Percentiles rank a stretch among this genome's conserved stretches.
phyloP scores from a whole-genome alignment of 2,797 vertebrate species.

The Fistularia commersonii region DNA sequence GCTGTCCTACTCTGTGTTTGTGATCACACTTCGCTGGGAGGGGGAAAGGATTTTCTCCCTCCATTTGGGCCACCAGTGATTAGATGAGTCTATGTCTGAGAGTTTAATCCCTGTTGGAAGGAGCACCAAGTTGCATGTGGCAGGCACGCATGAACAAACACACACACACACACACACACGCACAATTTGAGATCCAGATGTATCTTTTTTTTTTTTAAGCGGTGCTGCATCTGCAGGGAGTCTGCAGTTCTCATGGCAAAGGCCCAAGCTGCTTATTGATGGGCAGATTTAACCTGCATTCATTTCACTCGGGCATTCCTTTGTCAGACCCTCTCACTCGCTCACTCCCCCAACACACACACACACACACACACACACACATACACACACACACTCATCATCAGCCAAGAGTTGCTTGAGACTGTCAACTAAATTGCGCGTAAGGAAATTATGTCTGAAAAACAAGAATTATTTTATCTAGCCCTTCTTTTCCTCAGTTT shows the following conservation, averaged over 20 bases:
- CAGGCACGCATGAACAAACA: conserved; percentile 7
- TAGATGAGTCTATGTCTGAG: conserved; percentile 69
- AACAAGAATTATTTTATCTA: conserved; percentile 9
- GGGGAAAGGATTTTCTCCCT: conserved; percentile 58
- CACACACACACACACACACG: conserved; percentile 7
- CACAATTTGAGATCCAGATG: conserved; percentile 62
- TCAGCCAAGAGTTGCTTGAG: conserved; percentile 30
- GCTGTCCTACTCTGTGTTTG: conserved; percentile 28
- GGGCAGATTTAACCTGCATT: conserved; percentile 67
- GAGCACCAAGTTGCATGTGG: conserved; percentile 56
- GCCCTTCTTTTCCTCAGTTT: neutral
- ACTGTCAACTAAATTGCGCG: conserved; percentile 32
- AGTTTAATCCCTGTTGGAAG: conserved; percentile 69
- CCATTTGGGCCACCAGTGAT: conserved; percentile 67
- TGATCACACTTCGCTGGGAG: conserved; percentile 41
- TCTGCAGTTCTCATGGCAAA: conserved; percentile 51
- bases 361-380: conserved; percentile 15
- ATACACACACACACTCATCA: conserved; percentile 22
- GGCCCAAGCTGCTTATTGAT: conserved; percentile 73
- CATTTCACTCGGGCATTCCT: conserved; percentile 58
- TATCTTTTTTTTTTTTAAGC: conserved; percentile 37
- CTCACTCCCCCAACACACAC: neutral
- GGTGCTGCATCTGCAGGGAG: conserved; percentile 54
- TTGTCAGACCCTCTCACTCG: conserved; percentile 41
- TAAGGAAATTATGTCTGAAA: conserved; percentile 19